These are phyloP conservation scores for Phalloptychus januarius DNA, from an alignment of 2,797 vertebrate genomes.

Conservation along the genomic window DNA sequence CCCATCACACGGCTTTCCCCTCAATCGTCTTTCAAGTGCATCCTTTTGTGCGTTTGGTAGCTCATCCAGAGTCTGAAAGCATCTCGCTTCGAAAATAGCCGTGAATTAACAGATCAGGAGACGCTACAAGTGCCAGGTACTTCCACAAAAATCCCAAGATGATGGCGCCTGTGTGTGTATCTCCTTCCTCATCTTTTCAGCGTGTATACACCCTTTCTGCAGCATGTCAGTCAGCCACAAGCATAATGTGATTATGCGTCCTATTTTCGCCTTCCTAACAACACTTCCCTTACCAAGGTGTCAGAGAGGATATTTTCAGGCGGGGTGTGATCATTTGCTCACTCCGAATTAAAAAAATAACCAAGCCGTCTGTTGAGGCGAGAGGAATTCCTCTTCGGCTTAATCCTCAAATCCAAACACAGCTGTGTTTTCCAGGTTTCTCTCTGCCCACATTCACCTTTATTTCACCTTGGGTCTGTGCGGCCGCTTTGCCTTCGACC, in stretches of 20 bases:
- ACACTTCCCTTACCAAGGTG: conserved; percentile 70
- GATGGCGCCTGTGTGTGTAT: background rate
- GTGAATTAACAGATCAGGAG: conserved; percentile 44
- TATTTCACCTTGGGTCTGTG: conserved; percentile 55
- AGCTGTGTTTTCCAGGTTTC: conserved; percentile 57
- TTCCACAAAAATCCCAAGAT: conserved; percentile 31
- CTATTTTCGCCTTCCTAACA: conserved; percentile 70
- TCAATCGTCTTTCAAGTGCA: conserved; percentile 36
- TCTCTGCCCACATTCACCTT: conserved; percentile 47
- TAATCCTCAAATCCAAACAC: conserved; percentile 49
- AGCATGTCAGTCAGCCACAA: conserved; percentile 67
- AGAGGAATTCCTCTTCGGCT: conserved; percentile 69
- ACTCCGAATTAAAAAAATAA: conserved; percentile 46
- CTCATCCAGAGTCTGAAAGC: conserved; percentile 26
- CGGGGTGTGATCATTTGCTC: conserved; percentile 58
- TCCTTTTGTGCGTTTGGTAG: background rate
- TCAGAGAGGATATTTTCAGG: conserved; percentile 67
- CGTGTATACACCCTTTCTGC: conserved; percentile 23
- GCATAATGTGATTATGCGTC: conserved; percentile 72
- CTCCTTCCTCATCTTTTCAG: conserved; percentile 18
- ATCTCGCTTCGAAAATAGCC: conserved; percentile 36
- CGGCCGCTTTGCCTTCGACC: conserved; percentile 34
- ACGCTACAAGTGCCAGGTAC: conserved; percentile 39
- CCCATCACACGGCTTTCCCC: conserved; percentile 38
- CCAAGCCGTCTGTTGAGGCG: conserved; percentile 37